Evolutionary conservation across 1,140 invertebrate genomes (phyloP), one percentile per base, ranked within the genome.

Genomic region (Andricus grossulariae): DNA sequence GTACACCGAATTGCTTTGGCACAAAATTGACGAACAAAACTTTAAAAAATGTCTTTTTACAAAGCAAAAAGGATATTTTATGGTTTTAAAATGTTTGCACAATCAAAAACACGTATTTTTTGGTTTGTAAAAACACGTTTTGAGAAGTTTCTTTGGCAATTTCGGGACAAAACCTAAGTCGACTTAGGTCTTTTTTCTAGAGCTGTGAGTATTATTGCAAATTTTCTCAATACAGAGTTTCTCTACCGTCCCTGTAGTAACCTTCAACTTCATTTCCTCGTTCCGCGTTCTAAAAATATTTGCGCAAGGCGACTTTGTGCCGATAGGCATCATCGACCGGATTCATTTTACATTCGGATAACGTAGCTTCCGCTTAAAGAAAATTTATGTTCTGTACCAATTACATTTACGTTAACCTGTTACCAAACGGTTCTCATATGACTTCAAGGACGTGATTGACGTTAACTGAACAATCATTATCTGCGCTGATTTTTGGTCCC

Each of bases 241-340:
- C 25, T 39, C 32, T 66, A 39, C 25, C 25, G 60, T 66, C 25
- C 70, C 60, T 32, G 21, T 10, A 50, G 73, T 72, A 76, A 82
- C 80, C 82, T 83, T 82, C 82, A 76, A 80, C 75, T 80, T 81
- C 50, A 60, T 82, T 84, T 84, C 83, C 83, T 80, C 71, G 75
- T 84, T 82, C 72, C 75, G 71, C 25, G 80, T 79, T 82, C 82
- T 82, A 84, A 82, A 82, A 84, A 84, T 84, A 82, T 76, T 73
- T 50, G 25, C 74, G 19, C 76, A 49, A 77, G 78, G 75, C 76
- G 79, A 82, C 77, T 66, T 76, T 32, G 70, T 50, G 25, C 49
- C 54, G 76, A 78, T 77, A 81, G 80, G 72, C 82, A 79, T 79
- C 82, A 79, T 79, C 54, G 54, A 57, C 54, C 74, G 73, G 72